Evolutionary conservation across 2,113 vertebrate species (phyloP).

Genomic region (Cryptotis parvus): DNA sequence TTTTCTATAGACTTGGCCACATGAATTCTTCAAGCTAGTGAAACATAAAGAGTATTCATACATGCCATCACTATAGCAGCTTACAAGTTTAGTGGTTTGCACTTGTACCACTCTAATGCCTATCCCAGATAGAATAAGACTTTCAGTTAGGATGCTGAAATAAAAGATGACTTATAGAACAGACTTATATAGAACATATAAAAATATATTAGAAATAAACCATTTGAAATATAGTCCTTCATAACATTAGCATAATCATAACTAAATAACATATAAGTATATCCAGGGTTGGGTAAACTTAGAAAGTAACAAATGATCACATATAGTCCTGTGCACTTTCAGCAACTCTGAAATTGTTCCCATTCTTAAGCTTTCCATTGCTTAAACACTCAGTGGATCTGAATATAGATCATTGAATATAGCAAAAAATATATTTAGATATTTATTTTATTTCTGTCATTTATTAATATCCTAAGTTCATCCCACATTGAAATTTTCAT

Average conservation of each 20-base stretch:
- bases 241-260: background rate
- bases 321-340: too few species aligned
- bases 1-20: background rate
- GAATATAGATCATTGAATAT: background rate
- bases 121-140: background rate
- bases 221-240: background rate
- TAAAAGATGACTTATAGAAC: background rate
- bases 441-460: background rate
- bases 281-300: too few species aligned
- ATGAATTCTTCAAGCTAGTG: background rate
- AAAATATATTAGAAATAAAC: background rate
- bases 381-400: background rate
- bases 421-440: background rate
- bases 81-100: background rate
- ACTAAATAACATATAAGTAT: too few species aligned
- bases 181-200: too few species aligned
- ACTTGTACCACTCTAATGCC: background rate
- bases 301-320: too few species aligned
- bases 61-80: background rate
- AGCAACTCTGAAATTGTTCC: background rate
- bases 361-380: background rate
- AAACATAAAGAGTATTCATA: background rate
- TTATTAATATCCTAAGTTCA: background rate
- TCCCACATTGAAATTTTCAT: background rate
- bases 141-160: background rate